Base-by-base conservation (phyloP, 1,140 invertebrate species). In the Lysiphlebus fabarum region DNA sequence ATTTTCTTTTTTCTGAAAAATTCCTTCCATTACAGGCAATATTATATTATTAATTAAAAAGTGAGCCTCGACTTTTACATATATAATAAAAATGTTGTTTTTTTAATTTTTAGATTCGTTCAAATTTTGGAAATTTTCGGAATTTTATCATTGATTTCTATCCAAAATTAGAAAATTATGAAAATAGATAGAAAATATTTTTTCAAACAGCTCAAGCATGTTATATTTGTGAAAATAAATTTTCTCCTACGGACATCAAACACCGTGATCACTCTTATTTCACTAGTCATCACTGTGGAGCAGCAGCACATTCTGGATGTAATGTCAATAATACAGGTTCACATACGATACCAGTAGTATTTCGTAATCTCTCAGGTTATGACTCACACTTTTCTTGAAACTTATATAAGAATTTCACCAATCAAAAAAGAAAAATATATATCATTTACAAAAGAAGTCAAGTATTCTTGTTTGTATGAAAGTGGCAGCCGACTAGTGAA, bases 321-420 rank as follows among this genome's bases (percentile, higher is more conserved):
- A 79, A 80, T 61, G 34, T 77, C 34, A 64, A 74, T 56, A 75
- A 64, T 68, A 51, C 69, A 64, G 43, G 67, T 49, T 48, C 5
- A 12, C 62, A 56, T 61, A 53, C 49, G 34, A 66, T 73, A 57
- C 72, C 67, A 37, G 61, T 69, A 7, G 54, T 68, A n/a, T 76
- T 75, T 47, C 69, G 74, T 66, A 73, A 74, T 67, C 63, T 74
- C 48, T 66, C 67, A 9, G 58, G 64, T 7, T 74, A 75, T 61
- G 73, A 76, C 50, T 40, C 61, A 12, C 58, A 64, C 48, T 64
- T 68, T 49, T 57, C n/a, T n/a, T 3, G 36, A 38, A 62, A 62
- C 26, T 14, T 17, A 8, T 43, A 36, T 64, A 8, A 51, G 26
- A 5, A 44, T 67, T 14, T 44, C 64, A 48, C 63, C 63, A 2